These are phyloP conservation scores for Reticulitermes lucifugus DNA, from an alignment of 2,888 invertebrate genomes.

Conservation along the genomic window DNA sequence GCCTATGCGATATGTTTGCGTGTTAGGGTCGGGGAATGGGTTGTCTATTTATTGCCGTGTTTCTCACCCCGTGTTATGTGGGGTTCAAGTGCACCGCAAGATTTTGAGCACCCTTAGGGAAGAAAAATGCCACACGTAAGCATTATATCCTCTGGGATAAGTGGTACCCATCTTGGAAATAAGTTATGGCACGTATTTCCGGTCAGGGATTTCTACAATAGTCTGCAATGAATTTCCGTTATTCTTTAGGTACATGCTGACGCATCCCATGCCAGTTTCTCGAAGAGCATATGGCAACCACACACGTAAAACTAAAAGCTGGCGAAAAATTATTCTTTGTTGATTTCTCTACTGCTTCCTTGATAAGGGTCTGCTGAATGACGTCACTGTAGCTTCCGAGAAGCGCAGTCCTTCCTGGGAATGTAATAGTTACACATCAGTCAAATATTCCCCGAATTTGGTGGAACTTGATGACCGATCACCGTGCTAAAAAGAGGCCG, in stretches of 20 bases:
- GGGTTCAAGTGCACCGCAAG: background rate
- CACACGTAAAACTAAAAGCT: too few species aligned
- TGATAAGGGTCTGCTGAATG: too few species aligned
- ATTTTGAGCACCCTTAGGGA: slow-evolving; percentile 9
- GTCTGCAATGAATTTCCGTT: slow-evolving; percentile 4
- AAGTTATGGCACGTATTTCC: slow-evolving; percentile 4
- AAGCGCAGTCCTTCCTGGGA: too few species aligned
- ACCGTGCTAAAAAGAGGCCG: too few species aligned
- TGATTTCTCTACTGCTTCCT: too few species aligned
- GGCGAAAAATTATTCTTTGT: too few species aligned
- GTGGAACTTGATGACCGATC: too few species aligned
- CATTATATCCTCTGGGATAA: background rate
- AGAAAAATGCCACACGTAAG: background rate
- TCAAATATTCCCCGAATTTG: too few species aligned
- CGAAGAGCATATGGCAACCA: too few species aligned
- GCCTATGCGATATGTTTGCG: slow-evolving; percentile 7
- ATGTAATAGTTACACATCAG: too few species aligned
- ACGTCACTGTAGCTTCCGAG: too few species aligned
- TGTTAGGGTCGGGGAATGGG: background rate
- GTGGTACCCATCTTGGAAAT: slow-evolving; percentile 2
- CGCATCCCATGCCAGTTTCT: background rate
- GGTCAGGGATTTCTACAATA: background rate
- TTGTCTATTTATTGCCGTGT: slow-evolving; percentile 14
- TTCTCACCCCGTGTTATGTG: slow-evolving; percentile 6
- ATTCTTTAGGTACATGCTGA: background rate